These are phyloP conservation scores for Musca vetustissima DNA, from an alignment of 1,140 invertebrate genomes.

Conservation along the genomic window DNA sequence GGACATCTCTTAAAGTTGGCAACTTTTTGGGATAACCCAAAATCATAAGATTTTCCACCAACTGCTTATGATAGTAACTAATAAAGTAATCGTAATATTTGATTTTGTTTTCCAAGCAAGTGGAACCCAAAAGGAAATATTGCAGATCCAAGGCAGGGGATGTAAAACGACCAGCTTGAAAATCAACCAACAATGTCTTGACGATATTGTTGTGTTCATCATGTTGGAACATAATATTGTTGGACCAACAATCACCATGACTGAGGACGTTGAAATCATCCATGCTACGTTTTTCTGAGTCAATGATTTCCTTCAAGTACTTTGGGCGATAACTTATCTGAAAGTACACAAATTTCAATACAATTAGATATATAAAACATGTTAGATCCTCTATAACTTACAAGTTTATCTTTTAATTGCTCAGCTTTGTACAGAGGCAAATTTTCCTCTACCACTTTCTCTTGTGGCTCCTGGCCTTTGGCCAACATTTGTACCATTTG, in stretches of 20 bases:
- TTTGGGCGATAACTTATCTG: not conserved
- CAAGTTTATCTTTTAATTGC: conserved; percentile 17
- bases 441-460: conserved; percentile 1
- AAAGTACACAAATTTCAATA: not conserved
- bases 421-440: not conserved
- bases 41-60: conserved; percentile 32
- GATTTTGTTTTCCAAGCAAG: conserved; percentile 29
- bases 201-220: conserved; percentile 54
- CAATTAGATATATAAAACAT: too few species aligned
- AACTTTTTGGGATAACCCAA: conserved; percentile 33
- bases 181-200: conserved; percentile 60
- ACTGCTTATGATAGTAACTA: conserved; percentile 32
- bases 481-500: not conserved
- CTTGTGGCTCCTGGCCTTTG: not conserved
- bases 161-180: conserved; percentile 48
- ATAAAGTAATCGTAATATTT: conserved; percentile 37
- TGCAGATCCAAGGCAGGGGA: conserved; percentile 53
- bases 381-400: not conserved
- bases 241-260: conserved; percentile 67
- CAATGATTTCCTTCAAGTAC: conserved; percentile 34
- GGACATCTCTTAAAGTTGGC: conserved; percentile 32
- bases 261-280: conserved; percentile 62
- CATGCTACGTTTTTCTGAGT: conserved; percentile 36
- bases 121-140: conserved; percentile 32
- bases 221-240: conserved; percentile 67